phyloP scores from a whole-genome alignment of 2,888 invertebrate species.

The Empis stercorea region DNA sequence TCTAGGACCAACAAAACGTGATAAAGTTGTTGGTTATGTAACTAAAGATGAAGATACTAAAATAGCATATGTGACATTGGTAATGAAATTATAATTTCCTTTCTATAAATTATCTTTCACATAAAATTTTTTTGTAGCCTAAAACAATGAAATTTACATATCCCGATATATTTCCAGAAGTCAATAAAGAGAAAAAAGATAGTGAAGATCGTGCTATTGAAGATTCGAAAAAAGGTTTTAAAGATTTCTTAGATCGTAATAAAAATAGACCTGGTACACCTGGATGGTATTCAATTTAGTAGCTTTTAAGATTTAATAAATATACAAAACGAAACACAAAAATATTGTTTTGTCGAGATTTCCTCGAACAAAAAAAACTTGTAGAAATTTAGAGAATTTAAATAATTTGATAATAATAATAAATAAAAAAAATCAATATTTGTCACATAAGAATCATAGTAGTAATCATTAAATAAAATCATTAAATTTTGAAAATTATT shows the following conservation, averaged over 20 bases:
- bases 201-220: conserved; percentile 49
- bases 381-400: too few relatives aligned
- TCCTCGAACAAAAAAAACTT: too few relatives aligned
- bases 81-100: conserved; percentile 36
- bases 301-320: too few relatives aligned
- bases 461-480: too few relatives aligned
- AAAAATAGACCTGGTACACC: conserved; percentile 59
- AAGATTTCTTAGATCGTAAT: conserved; percentile 47
- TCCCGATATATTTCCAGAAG: conserved; percentile 54
- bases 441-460: too few relatives aligned
- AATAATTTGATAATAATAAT: too few relatives aligned
- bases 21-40: conserved; percentile 48
- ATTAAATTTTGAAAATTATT: too few relatives aligned
- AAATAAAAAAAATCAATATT: too few relatives aligned
- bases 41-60: conserved; percentile 74
- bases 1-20: conserved; percentile 52
- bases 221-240: conserved; percentile 47
- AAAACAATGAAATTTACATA: conserved; percentile 58
- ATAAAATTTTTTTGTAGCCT: conserved; percentile 44
- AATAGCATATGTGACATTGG: conserved; percentile 65
- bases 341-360: too few relatives aligned
- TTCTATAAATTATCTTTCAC: neutral
- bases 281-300: conserved; percentile 67
- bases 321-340: too few relatives aligned
- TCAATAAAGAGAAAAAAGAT: conserved; percentile 36